Evolutionary conservation across 2,797 vertebrate genomes (phyloP).

Genomic region (Ctenopoma multispine): DNA sequence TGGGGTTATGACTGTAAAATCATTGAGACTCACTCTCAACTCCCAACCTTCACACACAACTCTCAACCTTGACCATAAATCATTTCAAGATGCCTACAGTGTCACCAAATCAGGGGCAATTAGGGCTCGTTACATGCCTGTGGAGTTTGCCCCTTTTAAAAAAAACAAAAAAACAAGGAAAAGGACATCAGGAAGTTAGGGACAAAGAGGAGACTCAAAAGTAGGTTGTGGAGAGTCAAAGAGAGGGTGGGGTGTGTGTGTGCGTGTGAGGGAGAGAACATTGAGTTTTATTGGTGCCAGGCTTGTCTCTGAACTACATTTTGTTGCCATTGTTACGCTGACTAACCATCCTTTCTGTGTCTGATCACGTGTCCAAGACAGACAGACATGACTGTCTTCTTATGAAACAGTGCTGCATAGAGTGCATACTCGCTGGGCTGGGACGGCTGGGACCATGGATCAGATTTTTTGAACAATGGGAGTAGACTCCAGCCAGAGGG

Average conservation of each 20-base stretch:
- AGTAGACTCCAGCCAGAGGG: constrained; percentile 71
- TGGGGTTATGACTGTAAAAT: constrained; percentile 47
- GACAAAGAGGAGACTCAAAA: constrained; percentile 11
- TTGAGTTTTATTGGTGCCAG: constrained; percentile 2
- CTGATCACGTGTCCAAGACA: constrained; percentile 1
- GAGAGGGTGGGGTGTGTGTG: not conserved
- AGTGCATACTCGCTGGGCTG: constrained; percentile 41
- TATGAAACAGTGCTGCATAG: not conserved
- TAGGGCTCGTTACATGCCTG: constrained; percentile 62
- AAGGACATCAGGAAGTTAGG: constrained; percentile 34
- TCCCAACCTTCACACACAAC: constrained; percentile 52
- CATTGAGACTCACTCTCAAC: constrained; percentile 21
- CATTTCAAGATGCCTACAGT: constrained; percentile 78
- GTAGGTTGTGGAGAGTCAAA: not conserved
- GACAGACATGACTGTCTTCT: constrained; percentile 11
- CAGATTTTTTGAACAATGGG: constrained; percentile 77
- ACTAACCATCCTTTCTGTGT: constrained; percentile 1
- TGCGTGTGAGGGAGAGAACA: not conserved
- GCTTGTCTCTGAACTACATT: not conserved
- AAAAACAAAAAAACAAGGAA: constrained; percentile 6
- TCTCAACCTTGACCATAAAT: constrained; percentile 74
- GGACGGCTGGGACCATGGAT: constrained; percentile 59
- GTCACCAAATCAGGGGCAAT: constrained; percentile 74
- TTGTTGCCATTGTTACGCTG: constrained; percentile 19
- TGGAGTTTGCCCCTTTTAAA: constrained; percentile 54